phyloP scores from a whole-genome alignment of 1,140 invertebrate genomes.

The Dinothrombium tinctorium region DNA sequence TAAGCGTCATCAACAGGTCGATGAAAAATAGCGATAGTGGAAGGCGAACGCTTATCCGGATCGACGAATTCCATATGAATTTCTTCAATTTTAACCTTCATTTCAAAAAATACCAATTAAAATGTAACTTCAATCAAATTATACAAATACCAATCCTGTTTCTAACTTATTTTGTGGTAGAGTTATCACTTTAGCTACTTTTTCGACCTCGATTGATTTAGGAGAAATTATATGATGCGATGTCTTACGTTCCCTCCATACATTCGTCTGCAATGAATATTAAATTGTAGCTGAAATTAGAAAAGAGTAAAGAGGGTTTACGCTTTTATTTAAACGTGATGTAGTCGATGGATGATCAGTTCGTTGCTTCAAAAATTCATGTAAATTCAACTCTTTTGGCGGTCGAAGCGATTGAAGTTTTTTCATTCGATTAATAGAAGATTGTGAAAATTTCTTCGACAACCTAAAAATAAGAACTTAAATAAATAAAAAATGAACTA shows the following conservation, averaged over 20 bases:
- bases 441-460: slow-evolving; percentile 3
- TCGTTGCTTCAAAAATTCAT: slow-evolving; percentile 7
- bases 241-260: too few relatives aligned
- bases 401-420: neutral
- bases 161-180: too few relatives aligned
- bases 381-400: slow-evolving; percentile 3
- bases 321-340: neutral
- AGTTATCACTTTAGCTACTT: too few relatives aligned
- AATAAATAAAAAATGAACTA: neutral
- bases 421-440: slow-evolving; percentile 3
- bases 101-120: too few relatives aligned
- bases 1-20: slow-evolving; percentile 62
- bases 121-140: too few relatives aligned
- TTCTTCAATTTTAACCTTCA: slow-evolving; percentile 10
- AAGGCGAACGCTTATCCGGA: slow-evolving; percentile 15
- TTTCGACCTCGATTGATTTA: slow-evolving; percentile 3
- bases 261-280: too few relatives aligned
- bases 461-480: slow-evolving; percentile 3
- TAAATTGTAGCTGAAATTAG: too few relatives aligned
- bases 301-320: too few relatives aligned
- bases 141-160: too few relatives aligned
- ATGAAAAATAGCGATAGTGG: slow-evolving; percentile 60
- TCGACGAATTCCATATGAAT: slow-evolving; percentile 8
- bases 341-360: neutral
- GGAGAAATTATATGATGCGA: too few relatives aligned